These are phyloP conservation scores for Globicephala melas DNA, from an alignment of 2,113 vertebrate species.

Conservation along the genomic window DNA sequence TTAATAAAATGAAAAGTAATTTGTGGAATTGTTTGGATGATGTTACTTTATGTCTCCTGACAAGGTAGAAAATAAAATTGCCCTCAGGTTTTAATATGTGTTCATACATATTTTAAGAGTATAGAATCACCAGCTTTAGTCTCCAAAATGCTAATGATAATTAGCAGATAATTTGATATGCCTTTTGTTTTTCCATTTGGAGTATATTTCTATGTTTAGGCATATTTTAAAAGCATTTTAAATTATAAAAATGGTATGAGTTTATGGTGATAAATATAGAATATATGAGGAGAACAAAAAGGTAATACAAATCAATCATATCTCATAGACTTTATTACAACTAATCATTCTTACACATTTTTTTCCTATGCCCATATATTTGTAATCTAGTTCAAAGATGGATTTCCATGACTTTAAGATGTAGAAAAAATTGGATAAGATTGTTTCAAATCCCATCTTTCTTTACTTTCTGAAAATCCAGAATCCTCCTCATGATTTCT, in stretches of 20 bases:
- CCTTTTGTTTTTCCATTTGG: background rate
- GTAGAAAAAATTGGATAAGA: background rate
- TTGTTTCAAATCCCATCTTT: background rate
- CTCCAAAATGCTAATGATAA: background rate
- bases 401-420: background rate
- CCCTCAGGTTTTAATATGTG: background rate
- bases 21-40: conserved; percentile 46
- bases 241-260: background rate
- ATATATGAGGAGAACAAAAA: background rate
- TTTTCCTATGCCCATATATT: background rate
- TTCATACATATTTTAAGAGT: conserved; percentile 37
- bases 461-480: background rate
- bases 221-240: background rate
- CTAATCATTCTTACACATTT: background rate
- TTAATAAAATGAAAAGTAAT: conserved; percentile 60
- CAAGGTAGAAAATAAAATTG: conserved; percentile 44
- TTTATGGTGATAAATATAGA: background rate
- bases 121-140: background rate
- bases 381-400: background rate
- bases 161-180: background rate
- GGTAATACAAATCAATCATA: background rate
- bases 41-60: background rate
- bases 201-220: background rate
- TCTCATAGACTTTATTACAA: background rate
- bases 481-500: background rate